These are phyloP conservation scores for Acleris sparsana DNA, from an alignment of 2,888 invertebrate species.

Conservation along the genomic window DNA sequence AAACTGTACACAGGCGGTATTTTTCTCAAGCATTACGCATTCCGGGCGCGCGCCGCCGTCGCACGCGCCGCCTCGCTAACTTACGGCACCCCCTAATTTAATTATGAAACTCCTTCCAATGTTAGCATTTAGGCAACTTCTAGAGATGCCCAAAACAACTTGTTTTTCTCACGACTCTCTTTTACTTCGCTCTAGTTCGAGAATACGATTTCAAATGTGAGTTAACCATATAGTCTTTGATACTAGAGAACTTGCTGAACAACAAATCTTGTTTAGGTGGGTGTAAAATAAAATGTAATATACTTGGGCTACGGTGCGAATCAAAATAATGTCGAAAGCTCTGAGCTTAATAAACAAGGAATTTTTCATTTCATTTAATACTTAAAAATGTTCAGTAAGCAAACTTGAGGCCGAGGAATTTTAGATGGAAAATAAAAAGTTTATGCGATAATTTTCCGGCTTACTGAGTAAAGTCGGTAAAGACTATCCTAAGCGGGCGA, in stretches of 20 bases:
- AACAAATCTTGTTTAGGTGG: neutral
- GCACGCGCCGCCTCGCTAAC: conserved; percentile 55
- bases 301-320: neutral
- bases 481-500: conserved; percentile 1
- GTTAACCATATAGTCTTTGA: neutral
- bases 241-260: neutral
- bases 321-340: neutral
- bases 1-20: conserved; percentile 41
- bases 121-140: conserved; percentile 31
- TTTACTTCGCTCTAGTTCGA: conserved; percentile 3
- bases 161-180: conserved; percentile 25
- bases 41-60: conserved; percentile 58
- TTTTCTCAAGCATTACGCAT: conserved; percentile 58
- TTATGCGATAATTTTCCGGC: conserved; percentile 27
- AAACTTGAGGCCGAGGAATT: conserved; percentile 15
- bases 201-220: conserved; percentile 15
- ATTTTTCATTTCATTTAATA: conserved; percentile 25
- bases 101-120: conserved; percentile 57
- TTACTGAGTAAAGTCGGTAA: conserved; percentile 12
- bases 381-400: conserved; percentile 22
- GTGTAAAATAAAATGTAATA: neutral
- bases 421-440: conserved; percentile 27
- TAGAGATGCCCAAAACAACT: conserved; percentile 32
- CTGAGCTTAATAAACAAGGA: conserved; percentile 5
- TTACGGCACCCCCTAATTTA: conserved; percentile 59